Evolutionary conservation across 2,888 invertebrate species (phyloP).

Genomic region (Esperia sulphurella): DNA sequence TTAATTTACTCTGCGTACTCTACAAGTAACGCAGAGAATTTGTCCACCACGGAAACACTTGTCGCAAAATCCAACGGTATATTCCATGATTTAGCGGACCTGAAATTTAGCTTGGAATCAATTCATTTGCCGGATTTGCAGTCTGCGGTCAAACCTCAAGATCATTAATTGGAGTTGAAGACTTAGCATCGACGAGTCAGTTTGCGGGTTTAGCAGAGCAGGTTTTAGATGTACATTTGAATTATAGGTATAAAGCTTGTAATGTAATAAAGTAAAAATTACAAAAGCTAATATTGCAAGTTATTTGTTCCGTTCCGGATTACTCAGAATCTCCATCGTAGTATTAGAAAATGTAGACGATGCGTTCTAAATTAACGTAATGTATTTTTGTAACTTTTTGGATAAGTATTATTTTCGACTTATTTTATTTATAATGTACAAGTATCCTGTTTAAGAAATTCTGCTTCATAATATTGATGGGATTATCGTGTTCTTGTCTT

Average conservation of each 20-base stretch:
- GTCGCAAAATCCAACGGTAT: not conserved
- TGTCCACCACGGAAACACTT: not conserved
- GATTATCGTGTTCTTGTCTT: not conserved
- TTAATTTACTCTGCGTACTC: too few relatives aligned
- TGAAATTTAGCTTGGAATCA: conserved; percentile 34
- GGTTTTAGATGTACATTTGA: not conserved
- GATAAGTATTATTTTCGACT: too few relatives aligned
- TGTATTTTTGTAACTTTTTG: too few relatives aligned
- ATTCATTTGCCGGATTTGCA: conserved; percentile 50
- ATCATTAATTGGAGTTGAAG: conserved; percentile 51
- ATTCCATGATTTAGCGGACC: not conserved
- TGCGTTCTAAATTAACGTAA: too few relatives aligned
- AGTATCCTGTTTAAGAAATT: too few relatives aligned
- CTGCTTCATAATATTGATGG: not conserved
- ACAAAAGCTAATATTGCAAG: too few relatives aligned
- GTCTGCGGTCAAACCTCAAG: conserved; percentile 36
- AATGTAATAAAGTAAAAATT: too few relatives aligned
- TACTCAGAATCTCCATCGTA: too few relatives aligned
- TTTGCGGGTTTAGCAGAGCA: not conserved
- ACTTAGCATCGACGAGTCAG: conserved; percentile 17
- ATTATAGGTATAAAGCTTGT: not conserved
- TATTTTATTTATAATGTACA: too few relatives aligned
- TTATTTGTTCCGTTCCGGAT: too few relatives aligned
- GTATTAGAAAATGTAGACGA: too few relatives aligned
- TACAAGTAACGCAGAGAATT: too few relatives aligned